phyloP scores from a whole-genome alignment of 2,113 vertebrate genomes.

The Conger conger region DNA sequence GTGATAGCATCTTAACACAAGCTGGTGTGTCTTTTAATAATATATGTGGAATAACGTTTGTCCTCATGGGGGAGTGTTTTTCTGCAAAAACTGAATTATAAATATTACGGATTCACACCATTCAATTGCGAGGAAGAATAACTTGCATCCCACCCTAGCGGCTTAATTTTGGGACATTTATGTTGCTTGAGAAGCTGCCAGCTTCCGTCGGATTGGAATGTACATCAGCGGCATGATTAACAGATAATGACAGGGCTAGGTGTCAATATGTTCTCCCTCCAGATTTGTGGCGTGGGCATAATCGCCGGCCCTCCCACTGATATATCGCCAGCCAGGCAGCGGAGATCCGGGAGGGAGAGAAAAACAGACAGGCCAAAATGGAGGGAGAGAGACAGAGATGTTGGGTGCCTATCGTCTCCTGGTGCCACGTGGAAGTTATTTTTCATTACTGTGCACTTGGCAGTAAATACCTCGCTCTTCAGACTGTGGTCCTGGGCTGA shows the following conservation, averaged over 20 bases:
- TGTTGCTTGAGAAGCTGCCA: constrained; percentile 6
- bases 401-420: constrained; percentile 17
- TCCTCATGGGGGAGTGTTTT: neutral
- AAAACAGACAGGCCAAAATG: constrained; percentile 8
- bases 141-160: neutral
- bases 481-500: constrained; percentile 57
- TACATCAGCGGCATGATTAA: constrained; percentile 64
- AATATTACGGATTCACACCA: neutral
- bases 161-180: constrained; percentile 18
- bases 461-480: constrained; percentile 71
- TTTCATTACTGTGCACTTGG: constrained; percentile 61
- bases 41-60: neutral
- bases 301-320: constrained; percentile 57
- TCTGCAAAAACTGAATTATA: neutral
- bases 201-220: constrained; percentile 55
- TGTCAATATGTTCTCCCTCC: constrained; percentile 66
- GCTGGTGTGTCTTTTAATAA: neutral
- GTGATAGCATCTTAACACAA: neutral
- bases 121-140: neutral
- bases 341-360: constrained; percentile 42
- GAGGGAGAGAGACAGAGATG: constrained; percentile 47
- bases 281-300: constrained; percentile 64
- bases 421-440: constrained; percentile 56
- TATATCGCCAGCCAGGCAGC: constrained; percentile 56
- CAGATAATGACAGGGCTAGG: constrained; percentile 65